These are phyloP conservation scores for Erpornis zantholeuca DNA, from an alignment of 2,113 vertebrate species.

Conservation along the genomic window DNA sequence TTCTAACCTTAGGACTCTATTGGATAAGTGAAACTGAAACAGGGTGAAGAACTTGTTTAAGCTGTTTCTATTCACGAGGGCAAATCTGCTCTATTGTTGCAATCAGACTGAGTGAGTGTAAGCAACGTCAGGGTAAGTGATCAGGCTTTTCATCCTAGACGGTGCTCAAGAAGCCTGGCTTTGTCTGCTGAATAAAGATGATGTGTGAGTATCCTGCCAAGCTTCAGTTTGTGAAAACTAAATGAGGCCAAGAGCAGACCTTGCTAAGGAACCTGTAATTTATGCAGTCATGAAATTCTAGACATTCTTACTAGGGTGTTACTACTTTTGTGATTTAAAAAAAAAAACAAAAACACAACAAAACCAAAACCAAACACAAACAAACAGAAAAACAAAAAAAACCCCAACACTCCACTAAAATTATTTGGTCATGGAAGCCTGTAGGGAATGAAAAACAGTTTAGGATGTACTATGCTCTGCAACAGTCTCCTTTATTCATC, in stretches of 20 bases:
- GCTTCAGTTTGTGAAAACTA: background rate
- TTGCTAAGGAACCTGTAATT: background rate
- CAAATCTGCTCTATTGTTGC: background rate
- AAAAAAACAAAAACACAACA: background rate
- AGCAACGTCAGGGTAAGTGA: background rate
- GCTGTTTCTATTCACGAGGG: background rate
- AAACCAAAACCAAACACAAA: background rate
- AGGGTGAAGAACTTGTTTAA: background rate
- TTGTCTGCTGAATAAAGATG: background rate
- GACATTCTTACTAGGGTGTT: background rate
- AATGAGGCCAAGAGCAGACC: background rate
- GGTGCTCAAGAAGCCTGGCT: background rate
- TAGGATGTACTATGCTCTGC: background rate
- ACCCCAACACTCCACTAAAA: background rate
- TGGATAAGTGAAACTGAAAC: background rate
- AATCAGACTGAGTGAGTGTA: background rate
- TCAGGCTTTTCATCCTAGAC: background rate
- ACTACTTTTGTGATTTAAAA: background rate
- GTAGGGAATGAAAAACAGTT: background rate
- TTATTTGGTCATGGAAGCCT: background rate
- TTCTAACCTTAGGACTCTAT: background rate
- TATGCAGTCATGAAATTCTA: background rate
- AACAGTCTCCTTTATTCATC: background rate
- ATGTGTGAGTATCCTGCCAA: background rate
- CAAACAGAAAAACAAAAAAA: background rate